phyloP scores from a whole-genome alignment of 2,888 invertebrate species.

The Yponomeuta sedellus region DNA sequence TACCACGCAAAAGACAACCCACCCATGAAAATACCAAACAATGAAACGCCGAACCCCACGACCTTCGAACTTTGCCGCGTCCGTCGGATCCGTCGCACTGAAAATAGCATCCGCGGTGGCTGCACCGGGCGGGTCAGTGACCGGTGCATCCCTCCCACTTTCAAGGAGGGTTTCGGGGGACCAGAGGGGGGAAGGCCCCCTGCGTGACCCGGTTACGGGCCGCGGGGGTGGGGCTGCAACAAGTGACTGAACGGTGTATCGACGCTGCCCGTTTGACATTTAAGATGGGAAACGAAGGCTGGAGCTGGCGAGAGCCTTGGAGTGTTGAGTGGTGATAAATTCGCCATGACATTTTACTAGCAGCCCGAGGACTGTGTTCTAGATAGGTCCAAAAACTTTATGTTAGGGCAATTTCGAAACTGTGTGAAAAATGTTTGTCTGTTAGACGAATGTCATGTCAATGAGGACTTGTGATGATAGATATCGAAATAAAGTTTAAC shows the following conservation, averaged over 20 bases:
- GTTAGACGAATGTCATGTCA: too few species aligned
- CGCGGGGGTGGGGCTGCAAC: conserved; percentile 45
- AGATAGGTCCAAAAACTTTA: too few species aligned
- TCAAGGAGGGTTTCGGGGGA: conserved; percentile 62
- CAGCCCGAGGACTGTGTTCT: too few species aligned
- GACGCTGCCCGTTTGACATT: conserved; percentile 70
- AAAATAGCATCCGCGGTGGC: conserved; percentile 8
- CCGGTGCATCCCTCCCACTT: conserved; percentile 33
- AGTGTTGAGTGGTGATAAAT: not conserved
- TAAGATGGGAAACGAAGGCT: conserved; percentile 28
- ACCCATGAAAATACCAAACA: not conserved
- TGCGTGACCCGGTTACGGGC: conserved; percentile 57
- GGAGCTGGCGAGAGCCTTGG: not conserved
- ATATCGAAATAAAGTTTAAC: too few species aligned
- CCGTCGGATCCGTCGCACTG: not conserved
- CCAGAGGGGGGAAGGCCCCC: conserved; percentile 28
- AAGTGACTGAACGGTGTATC: conserved; percentile 54
- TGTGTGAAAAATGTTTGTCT: too few species aligned
- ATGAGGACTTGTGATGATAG: too few species aligned
- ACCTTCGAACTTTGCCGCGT: conserved; percentile 53
- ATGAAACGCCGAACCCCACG: conserved; percentile 23
- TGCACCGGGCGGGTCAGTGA: not conserved
- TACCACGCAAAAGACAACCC: too few species aligned
- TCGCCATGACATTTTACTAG: too few species aligned
- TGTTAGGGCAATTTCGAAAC: too few species aligned